These are phyloP conservation scores for Chaetodon auriga DNA, from an alignment of 2,113 vertebrate genomes.

Conservation along the genomic window DNA sequence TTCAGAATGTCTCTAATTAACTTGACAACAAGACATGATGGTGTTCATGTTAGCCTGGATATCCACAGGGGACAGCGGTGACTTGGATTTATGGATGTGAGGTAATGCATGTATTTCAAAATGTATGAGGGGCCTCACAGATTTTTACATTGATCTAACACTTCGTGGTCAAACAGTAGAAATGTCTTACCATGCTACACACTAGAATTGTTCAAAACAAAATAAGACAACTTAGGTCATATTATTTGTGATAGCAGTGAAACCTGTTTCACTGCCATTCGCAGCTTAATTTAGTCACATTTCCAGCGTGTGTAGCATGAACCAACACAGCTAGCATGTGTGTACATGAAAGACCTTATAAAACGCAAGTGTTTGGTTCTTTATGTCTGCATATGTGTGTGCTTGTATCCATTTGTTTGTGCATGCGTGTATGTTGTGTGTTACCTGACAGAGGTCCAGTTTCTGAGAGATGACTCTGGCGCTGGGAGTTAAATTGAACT, in stretches of 20 bases:
- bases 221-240: not conserved
- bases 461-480: constrained; percentile 82
- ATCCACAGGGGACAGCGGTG: not conserved
- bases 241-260: not conserved
- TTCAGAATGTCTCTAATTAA: constrained; percentile 89
- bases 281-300: too few species aligned
- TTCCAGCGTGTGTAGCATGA: too few species aligned
- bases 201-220: not conserved
- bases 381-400: not conserved
- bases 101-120: not conserved
- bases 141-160: not conserved
- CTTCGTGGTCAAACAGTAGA: not conserved
- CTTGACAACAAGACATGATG: constrained; percentile 58
- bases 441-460: constrained; percentile 91
- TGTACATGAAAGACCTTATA: too few species aligned
- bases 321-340: too few species aligned
- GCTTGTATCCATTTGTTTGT: not conserved
- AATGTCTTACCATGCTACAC: not conserved
- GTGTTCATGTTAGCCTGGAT: not conserved
- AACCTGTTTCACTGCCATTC: too few species aligned
- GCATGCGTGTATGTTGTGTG: not conserved
- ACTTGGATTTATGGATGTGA: not conserved
- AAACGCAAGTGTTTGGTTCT: too few species aligned
- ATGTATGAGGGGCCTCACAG: too few species aligned
- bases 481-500: not conserved